A percentile compares a stretch with the other conserved stretches of the same genome.
Evolutionary conservation across 2,113 vertebrate genomes (phyloP).

Genomic region (Elephas maximus): DNA sequence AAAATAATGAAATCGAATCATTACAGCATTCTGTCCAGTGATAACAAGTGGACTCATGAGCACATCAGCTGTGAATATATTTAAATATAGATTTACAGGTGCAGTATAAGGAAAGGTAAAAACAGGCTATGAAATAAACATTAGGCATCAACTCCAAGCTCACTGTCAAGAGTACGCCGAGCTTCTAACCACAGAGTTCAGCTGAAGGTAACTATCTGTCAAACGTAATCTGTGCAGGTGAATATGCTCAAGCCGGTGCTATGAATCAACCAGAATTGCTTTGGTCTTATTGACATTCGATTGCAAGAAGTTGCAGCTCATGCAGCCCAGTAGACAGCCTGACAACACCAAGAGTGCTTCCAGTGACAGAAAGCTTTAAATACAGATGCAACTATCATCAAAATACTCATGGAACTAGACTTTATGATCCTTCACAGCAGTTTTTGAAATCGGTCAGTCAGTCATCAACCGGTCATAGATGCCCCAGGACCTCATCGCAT

Average conservation of each 20-base stretch:
- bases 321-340: slow-evolving; percentile 89
- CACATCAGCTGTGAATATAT: slow-evolving; percentile 87
- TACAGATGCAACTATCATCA: slow-evolving; percentile 90
- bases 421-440: slow-evolving; percentile 82
- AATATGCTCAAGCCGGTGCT: slow-evolving; percentile 91
- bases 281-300: slow-evolving; percentile 93
- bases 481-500: slow-evolving; percentile 59
- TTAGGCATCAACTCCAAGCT: slow-evolving; percentile 91
- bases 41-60: slow-evolving; percentile 84
- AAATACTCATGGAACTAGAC: slow-evolving; percentile 85
- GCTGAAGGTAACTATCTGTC: slow-evolving; percentile 93
- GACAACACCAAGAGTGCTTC: slow-evolving; percentile 88
- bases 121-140: slow-evolving; percentile 92
- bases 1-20: slow-evolving; percentile 83
- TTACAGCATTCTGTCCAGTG: slow-evolving; percentile 79
- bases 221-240: slow-evolving; percentile 90
- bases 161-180: slow-evolving; percentile 89
- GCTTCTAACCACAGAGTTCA: slow-evolving; percentile 91
- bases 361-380: slow-evolving; percentile 90
- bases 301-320: slow-evolving; percentile 90
- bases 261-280: slow-evolving; percentile 92
- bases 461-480: slow-evolving; percentile 77
- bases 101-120: slow-evolving; percentile 86
- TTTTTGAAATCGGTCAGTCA: slow-evolving; percentile 82
- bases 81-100: slow-evolving; percentile 89